phyloP scores from a whole-genome alignment of 2,888 invertebrate species.

The Leptarthrus brevirostris region DNA sequence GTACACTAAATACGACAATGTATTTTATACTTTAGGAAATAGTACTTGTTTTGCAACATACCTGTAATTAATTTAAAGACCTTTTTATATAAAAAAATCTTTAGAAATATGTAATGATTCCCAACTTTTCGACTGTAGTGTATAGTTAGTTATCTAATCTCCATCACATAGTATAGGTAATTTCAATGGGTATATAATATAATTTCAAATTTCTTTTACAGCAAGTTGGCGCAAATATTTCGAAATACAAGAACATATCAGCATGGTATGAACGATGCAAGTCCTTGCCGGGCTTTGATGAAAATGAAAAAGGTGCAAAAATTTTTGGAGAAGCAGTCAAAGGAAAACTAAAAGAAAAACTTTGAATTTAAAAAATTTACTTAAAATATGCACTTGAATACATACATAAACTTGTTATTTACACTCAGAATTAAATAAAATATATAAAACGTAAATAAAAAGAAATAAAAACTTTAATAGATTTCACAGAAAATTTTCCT shows the following conservation, averaged over 20 bases:
- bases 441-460: conserved; percentile 37
- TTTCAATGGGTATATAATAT: too few relatives aligned
- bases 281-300: conserved; percentile 70
- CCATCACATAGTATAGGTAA: too few relatives aligned
- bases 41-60: too few relatives aligned
- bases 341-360: conserved; percentile 67
- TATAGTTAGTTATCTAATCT: too few relatives aligned
- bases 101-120: too few relatives aligned
- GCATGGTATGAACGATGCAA: conserved; percentile 73
- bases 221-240: conserved; percentile 54
- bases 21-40: too few relatives aligned
- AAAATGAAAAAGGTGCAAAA: conserved; percentile 73
- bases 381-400: not conserved
- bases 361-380: conserved; percentile 38
- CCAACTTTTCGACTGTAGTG: too few relatives aligned
- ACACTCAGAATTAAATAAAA: not conserved
- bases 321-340: conserved; percentile 71
- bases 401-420: not conserved
- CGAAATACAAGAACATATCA: conserved; percentile 52
- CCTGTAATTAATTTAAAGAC: too few relatives aligned
- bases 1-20: too few relatives aligned
- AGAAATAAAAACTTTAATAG: too few relatives aligned
- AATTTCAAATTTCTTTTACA: conserved; percentile 5
- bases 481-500: not conserved
- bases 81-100: too few relatives aligned